A percentile compares a stretch with the other conserved stretches of the same genome.
These are phyloP conservation scores for Ellobium chinense DNA, from an alignment of 2,888 invertebrate species.

Conservation along the genomic window DNA sequence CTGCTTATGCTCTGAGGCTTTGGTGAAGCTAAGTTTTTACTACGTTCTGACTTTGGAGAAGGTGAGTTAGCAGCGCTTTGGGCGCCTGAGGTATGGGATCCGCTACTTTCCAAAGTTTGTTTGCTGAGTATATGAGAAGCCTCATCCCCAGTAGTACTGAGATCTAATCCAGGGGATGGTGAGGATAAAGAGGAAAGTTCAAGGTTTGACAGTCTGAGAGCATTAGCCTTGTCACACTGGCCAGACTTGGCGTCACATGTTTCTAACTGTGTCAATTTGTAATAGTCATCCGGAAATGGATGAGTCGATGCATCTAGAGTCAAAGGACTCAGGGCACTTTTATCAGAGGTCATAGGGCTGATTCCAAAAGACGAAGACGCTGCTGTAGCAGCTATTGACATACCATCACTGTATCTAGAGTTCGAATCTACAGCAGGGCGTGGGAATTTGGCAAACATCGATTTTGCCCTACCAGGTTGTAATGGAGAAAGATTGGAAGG, in stretches of 20 bases:
- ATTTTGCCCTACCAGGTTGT: not conserved
- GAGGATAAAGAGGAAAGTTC: slow-evolving; percentile 7
- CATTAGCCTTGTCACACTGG: slow-evolving; percentile 31
- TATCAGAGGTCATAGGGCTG: not conserved
- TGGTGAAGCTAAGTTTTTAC: not conserved
- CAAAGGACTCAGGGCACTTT: not conserved
- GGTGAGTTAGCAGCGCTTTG: not conserved
- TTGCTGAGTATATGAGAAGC: not conserved
- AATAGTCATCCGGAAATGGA: slow-evolving; percentile 14
- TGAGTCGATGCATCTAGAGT: not conserved
- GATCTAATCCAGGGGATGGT: not conserved
- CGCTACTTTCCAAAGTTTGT: not conserved
- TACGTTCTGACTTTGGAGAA: not conserved
- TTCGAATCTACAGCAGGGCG: not conserved
- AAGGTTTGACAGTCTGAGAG: slow-evolving; percentile 5
- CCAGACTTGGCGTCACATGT: slow-evolving; percentile 33
- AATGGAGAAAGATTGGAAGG: slow-evolving; percentile 36
- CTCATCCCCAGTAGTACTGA: not conserved
- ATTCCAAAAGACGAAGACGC: not conserved
- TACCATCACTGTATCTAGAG: not conserved
- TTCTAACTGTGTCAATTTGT: slow-evolving; percentile 33
- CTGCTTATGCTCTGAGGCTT: not conserved
- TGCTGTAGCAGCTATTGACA: not conserved
- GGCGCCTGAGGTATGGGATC: not conserved
- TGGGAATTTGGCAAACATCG: slow-evolving; percentile 10